phyloP scores from a whole-genome alignment of 2,113 vertebrate species.

The Stictonetta naevosa region DNA sequence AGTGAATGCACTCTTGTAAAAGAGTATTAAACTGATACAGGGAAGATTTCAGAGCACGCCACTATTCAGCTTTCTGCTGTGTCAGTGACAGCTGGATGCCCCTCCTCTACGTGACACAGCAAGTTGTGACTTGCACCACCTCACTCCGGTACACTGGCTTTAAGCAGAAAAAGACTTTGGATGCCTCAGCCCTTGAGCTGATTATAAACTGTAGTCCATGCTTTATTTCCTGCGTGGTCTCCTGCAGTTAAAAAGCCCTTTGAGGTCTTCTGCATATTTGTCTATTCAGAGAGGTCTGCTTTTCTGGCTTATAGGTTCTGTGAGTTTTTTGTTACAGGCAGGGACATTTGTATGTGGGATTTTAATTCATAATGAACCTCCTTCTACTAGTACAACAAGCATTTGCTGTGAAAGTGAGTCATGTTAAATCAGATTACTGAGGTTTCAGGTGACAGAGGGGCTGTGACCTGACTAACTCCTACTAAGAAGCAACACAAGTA shows the following conservation, averaged over 20 bases:
- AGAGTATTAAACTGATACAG: not conserved
- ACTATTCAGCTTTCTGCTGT: not conserved
- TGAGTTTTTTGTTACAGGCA: not conserved
- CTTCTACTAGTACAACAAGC: not conserved
- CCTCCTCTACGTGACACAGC: not conserved
- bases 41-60: no score
- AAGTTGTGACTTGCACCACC: no score
- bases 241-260: not conserved
- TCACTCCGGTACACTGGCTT: not conserved
- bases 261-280: not conserved
- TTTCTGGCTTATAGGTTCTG: not conserved
- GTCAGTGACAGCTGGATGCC: not conserved
- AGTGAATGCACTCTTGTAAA: not conserved
- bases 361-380: not conserved
- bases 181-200: not conserved
- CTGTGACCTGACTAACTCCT: not conserved
- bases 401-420: not conserved
- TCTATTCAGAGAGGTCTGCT: not conserved
- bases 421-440: not conserved
- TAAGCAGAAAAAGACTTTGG: not conserved
- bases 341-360: not conserved
- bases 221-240: not conserved
- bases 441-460: not conserved
- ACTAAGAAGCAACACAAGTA: not conserved
- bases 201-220: not conserved